Percentiles rank a stretch among this genome's conserved stretches.
These are phyloP conservation scores for Whitmania pigra DNA, from an alignment of 1,140 invertebrate species.

Conservation along the genomic window DNA sequence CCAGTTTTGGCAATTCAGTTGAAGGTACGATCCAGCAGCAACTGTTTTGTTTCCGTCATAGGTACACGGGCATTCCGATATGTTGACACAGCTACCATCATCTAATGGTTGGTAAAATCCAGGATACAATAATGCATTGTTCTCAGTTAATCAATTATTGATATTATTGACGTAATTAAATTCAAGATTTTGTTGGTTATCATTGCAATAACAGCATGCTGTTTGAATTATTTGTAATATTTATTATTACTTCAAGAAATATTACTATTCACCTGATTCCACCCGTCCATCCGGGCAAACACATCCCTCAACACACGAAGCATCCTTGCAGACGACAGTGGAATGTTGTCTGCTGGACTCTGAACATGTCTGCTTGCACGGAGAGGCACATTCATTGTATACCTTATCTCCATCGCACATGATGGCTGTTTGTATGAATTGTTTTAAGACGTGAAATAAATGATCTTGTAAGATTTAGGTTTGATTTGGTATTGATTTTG, in stretches of 20 bases:
- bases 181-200: too few relatives aligned
- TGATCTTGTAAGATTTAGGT: background rate
- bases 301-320: conserved; percentile 14
- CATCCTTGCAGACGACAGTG: conserved; percentile 15
- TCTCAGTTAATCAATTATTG: background rate
- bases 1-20: conserved; percentile 17
- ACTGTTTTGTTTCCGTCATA: background rate
- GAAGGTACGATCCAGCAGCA: background rate
- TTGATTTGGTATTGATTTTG: background rate
- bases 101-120: background rate
- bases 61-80: background rate
- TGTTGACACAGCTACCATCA: conserved; percentile 1
- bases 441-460: background rate
- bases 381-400: conserved; percentile 11
- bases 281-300: conserved; percentile 9
- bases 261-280: background rate
- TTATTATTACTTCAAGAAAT: too few relatives aligned
- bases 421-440: conserved; percentile 16
- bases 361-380: conserved; percentile 15
- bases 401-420: conserved; percentile 5
- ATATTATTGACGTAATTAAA: too few relatives aligned
- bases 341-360: background rate
- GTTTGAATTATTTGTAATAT: too few relatives aligned
- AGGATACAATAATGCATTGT: background rate
- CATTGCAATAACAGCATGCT: too few relatives aligned